Conservation (phyloP, 2,888 invertebrate genomes). For the Orchesella flavescens region DNA sequence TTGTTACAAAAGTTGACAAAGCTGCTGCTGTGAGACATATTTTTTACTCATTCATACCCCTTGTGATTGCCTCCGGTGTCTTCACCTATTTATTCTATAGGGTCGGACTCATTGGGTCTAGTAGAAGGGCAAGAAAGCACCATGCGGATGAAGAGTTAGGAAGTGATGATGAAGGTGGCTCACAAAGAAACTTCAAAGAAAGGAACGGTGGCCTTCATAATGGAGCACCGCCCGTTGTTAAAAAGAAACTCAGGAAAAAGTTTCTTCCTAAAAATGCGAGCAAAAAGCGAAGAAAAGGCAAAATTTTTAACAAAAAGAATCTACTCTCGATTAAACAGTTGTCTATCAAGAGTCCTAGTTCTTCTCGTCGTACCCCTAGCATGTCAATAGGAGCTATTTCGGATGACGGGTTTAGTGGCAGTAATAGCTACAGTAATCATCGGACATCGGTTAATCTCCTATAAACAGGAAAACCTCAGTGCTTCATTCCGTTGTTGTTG, state of each 20-base stretch:
- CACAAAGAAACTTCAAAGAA: conserved; percentile 36
- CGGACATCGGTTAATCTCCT: conserved; percentile 59
- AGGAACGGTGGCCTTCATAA: conserved; percentile 59
- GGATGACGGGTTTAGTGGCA: conserved; percentile 55
- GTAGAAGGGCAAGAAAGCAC: conserved; percentile 41
- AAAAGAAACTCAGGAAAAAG: conserved; percentile 71
- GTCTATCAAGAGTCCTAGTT: conserved; percentile 69
- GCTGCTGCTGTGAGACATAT: conserved; percentile 70
- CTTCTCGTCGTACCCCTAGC: conserved; percentile 67
- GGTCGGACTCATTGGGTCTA: conserved; percentile 71
- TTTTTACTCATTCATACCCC: conserved; percentile 71
- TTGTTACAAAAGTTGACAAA: conserved; percentile 70
- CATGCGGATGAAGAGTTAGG: conserved; percentile 64
- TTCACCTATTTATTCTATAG: conserved; percentile 72
- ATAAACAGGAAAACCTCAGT: conserved; percentile 16
- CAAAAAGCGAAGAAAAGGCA: conserved; percentile 70
- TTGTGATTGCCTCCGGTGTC: conserved; percentile 70
- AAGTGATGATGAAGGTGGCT: conserved; percentile 48
- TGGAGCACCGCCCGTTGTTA: conserved; percentile 69
- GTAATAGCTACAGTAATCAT: conserved; percentile 35
- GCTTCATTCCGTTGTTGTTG: not conserved
- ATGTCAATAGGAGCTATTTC: conserved; percentile 67
- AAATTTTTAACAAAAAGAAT: conserved; percentile 71
- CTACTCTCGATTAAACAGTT: conserved; percentile 66
- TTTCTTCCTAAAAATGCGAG: conserved; percentile 71